Conservation (phyloP, 2,113 vertebrate genomes). For the Carettochelys insculpta region DNA sequence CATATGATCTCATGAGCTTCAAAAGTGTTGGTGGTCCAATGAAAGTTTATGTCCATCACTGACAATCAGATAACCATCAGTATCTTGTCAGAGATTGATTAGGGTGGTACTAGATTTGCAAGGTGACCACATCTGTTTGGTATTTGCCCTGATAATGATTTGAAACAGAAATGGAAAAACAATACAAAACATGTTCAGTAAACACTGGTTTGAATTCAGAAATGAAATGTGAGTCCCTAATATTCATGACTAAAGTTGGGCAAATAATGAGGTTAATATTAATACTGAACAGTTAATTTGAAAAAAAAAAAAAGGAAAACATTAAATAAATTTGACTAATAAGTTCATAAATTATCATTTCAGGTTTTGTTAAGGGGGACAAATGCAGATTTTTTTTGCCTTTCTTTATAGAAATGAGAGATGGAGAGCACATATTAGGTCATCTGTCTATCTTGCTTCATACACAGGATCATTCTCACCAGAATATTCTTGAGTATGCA, state of each 20-base stretch:
- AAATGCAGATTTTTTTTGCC: not conserved
- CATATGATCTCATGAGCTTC: not conserved
- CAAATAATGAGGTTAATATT: not conserved
- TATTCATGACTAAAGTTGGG: not conserved
- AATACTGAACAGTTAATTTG: not conserved
- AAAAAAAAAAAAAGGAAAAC: rapidly evolving
- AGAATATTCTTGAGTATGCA: slow-evolving; percentile 4
- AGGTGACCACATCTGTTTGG: not conserved
- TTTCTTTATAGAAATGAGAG: not conserved
- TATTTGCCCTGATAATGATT: not conserved
- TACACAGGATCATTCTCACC: not conserved
- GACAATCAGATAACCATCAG: not conserved
- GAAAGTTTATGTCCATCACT: not conserved
- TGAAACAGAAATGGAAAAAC: not conserved
- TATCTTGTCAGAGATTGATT: not conserved
- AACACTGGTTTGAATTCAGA: not conserved
- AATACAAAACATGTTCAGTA: not conserved
- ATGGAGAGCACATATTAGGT: not conserved
- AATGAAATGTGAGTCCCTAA: not conserved
- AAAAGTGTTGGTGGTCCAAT: not conserved
- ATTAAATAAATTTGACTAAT: not conserved
- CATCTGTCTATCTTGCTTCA: not conserved
- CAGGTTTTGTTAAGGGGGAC: not conserved
- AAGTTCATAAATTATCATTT: not conserved
- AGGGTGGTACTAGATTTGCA: not conserved